These are phyloP conservation scores for Catagonus wagneri DNA, from an alignment of 2,113 vertebrate species.

Conservation along the genomic window DNA sequence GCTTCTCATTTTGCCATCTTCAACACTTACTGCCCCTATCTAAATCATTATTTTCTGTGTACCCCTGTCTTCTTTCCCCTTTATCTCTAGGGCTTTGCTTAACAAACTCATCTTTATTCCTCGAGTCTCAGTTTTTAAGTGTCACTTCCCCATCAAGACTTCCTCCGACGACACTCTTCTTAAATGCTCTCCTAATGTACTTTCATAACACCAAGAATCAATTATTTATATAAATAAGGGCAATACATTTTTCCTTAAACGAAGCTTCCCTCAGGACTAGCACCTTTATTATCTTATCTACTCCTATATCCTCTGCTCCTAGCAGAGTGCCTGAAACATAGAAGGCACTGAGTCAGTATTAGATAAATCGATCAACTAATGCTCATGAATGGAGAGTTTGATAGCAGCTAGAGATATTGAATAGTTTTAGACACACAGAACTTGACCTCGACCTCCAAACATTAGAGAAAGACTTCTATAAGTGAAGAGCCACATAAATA, in stretches of 20 bases:
- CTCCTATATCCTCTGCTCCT: background rate
- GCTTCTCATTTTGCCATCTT: background rate
- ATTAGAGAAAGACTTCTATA: background rate
- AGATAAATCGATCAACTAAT: background rate
- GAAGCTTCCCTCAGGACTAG: background rate
- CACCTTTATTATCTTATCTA: background rate
- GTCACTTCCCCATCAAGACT: background rate
- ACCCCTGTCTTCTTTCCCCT: background rate
- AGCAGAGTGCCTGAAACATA: background rate
- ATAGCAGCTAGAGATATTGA: background rate
- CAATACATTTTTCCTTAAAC: background rate
- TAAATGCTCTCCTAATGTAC: background rate
- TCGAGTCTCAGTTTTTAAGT: background rate
- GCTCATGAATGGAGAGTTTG: background rate
- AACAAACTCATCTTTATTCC: background rate
- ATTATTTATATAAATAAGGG: background rate
- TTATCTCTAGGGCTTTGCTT: background rate
- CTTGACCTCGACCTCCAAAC: background rate
- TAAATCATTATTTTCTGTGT: background rate
- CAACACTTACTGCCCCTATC: background rate
- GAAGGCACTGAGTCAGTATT: background rate
- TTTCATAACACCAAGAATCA: background rate
- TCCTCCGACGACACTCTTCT: background rate
- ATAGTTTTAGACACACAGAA: background rate
- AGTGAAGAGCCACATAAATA: background rate